Conservation (phyloP, 1,140 invertebrate species). For the silkworm (Bombyx mori) region DNA sequence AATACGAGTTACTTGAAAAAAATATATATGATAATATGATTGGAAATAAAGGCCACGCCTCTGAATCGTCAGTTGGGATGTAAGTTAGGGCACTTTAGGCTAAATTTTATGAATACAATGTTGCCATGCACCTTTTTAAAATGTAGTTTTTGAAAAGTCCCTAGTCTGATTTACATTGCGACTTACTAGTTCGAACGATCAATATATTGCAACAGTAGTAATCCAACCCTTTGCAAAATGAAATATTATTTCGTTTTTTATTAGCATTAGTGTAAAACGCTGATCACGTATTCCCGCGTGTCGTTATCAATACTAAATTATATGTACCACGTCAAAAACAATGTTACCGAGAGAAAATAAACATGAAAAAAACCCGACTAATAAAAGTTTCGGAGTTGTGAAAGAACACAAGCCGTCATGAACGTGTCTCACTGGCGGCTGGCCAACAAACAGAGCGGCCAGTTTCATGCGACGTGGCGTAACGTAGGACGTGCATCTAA, state of each 20-base stretch:
- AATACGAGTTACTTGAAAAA: constrained; percentile 37
- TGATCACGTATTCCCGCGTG: too few relatives aligned
- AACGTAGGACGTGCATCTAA: constrained; percentile 23
- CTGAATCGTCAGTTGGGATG: background rate
- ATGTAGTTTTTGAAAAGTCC: too few relatives aligned
- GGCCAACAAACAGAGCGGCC: constrained; percentile 17
- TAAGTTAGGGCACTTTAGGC: background rate
- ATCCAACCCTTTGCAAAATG: background rate
- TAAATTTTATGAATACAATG: background rate
- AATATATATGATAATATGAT: too few relatives aligned
- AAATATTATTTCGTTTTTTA: background rate
- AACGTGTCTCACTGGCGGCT: constrained; percentile 15
- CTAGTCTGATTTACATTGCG: too few relatives aligned
- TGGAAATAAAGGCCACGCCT: too few relatives aligned
- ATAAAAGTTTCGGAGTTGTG: constrained; percentile 3
- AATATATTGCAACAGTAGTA: background rate
- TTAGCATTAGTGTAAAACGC: too few relatives aligned
- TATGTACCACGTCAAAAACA: too few relatives aligned
- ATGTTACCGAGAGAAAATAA: too few relatives aligned
- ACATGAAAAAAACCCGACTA: too few relatives aligned
- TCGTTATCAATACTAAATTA: too few relatives aligned
- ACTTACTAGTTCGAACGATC: too few relatives aligned
- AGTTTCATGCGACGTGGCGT: constrained; percentile 13
- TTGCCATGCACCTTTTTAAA: background rate
- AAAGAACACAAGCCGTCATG: constrained; percentile 10